Conservation (phyloP, 2,888 invertebrate species). For the Caenorhabditis sulstoni region DNA sequence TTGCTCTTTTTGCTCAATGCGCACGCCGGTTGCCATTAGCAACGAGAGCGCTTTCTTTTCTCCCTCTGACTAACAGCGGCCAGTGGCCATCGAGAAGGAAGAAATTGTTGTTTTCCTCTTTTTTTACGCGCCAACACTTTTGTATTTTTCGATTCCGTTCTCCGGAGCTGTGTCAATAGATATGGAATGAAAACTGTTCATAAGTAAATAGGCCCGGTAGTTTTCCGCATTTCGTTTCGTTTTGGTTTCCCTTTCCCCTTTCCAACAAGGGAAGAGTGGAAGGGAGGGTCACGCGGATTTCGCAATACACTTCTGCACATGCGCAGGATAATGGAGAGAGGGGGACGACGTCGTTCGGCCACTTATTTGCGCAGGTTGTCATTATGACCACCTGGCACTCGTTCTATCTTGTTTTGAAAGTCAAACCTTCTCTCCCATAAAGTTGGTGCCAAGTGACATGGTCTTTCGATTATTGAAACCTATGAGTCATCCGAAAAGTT, state of each 20-base stretch:
- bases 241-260: no score
- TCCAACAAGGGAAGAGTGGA: no score
- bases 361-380: constrained; percentile 29
- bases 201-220: constrained; percentile 17
- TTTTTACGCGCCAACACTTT: no score
- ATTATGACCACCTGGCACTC: constrained; percentile 13
- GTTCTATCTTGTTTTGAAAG: neutral
- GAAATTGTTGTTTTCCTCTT: no score
- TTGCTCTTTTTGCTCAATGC: no score
- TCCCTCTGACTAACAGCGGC: no score
- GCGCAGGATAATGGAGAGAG: neutral
- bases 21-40: no score
- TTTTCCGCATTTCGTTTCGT: neutral
- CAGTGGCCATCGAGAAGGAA: no score
- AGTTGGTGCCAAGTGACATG: constrained; percentile 4
- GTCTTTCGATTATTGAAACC: constrained; percentile 23
- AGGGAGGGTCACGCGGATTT: constrained; percentile 12
- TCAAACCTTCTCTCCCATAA: no score
- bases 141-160: no score
- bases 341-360: constrained; percentile 13
- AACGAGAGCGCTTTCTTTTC: no score
- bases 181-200: constrained; percentile 10
- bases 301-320: constrained; percentile 5
- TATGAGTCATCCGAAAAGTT: constrained; percentile 39
- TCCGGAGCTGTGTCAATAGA: constrained; percentile 22